These are phyloP conservation scores for Eptesicus fuscus DNA, from an alignment of 2,113 vertebrate genomes.

Conservation along the genomic window DNA sequence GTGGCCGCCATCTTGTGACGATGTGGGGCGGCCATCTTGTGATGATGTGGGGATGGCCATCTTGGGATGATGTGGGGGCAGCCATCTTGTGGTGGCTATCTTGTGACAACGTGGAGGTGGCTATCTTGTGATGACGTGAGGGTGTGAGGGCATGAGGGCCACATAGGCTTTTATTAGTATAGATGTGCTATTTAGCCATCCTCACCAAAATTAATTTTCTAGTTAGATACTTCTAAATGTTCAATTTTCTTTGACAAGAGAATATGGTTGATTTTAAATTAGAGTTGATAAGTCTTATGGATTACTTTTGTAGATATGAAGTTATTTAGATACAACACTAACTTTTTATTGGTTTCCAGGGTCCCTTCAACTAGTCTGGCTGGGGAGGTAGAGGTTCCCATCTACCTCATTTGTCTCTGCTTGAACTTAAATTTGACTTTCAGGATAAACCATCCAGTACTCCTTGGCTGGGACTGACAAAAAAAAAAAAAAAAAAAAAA, in stretches of 20 bases:
- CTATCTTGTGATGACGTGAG: too few relatives aligned
- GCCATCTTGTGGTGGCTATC: too few relatives aligned
- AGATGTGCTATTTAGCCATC: neutral
- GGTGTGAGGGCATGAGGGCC: too few relatives aligned
- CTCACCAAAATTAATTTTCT: neutral
- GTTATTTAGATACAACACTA: neutral
- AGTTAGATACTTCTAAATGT: neutral
- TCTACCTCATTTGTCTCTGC: neutral
- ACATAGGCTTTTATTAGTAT: too few relatives aligned
- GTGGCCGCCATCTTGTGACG: too few relatives aligned
- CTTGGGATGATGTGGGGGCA: too few relatives aligned
- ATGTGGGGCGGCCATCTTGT: too few relatives aligned
- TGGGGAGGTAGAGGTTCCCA: neutral
- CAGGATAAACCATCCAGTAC: neutral
- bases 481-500: neutral
- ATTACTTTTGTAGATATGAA: neutral
- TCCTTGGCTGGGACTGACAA: neutral
- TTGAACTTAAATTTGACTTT: constrained; percentile 28
- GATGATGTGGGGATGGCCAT: too few relatives aligned
- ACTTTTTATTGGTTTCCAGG: neutral
- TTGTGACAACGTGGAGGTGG: too few relatives aligned
- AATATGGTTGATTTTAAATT: neutral
- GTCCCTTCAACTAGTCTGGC: neutral
- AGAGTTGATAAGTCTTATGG: neutral
- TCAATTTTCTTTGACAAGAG: neutral